Conservation (phyloP, 2,888 invertebrate species). For the Dynastes tityus region DNA sequence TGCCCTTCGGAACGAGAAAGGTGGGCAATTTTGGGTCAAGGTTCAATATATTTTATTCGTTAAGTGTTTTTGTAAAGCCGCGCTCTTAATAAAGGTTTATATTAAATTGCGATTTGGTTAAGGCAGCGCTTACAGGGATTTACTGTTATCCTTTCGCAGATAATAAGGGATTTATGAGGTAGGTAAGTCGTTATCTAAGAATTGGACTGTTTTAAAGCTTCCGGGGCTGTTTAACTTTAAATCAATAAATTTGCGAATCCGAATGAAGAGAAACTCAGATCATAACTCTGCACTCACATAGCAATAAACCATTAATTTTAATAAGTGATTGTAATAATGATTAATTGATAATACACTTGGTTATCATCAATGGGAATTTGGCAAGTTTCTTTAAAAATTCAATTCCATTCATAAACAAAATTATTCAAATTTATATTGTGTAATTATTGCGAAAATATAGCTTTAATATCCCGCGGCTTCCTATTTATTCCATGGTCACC, state of each 20-base stretch:
- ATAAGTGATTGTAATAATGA: too few species aligned
- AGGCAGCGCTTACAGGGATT: slow-evolving; percentile 5
- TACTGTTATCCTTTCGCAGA: neutral
- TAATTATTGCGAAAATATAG: too few species aligned
- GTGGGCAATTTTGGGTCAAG: neutral
- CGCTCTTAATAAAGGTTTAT: slow-evolving; percentile 22
- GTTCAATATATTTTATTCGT: slow-evolving; percentile 27
- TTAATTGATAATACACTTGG: too few species aligned
- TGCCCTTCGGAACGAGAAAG: neutral
- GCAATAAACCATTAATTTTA: too few species aligned
- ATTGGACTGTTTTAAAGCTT: neutral
- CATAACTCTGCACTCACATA: too few species aligned
- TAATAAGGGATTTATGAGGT: neutral
- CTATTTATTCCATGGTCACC: too few species aligned
- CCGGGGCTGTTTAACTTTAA: neutral
- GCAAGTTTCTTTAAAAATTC: too few species aligned
- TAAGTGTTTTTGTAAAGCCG: slow-evolving; percentile 7
- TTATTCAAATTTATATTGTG: too few species aligned
- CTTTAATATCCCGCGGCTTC: too few species aligned
- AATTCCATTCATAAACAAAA: too few species aligned
- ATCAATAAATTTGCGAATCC: neutral
- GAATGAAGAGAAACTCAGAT: too few species aligned
- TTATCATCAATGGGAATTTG: too few species aligned
- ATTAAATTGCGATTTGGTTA: slow-evolving; percentile 27
- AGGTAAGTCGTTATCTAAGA: neutral